These are phyloP conservation scores for Heterohyrax brucei DNA, from an alignment of 2,797 vertebrate genomes.

Conservation along the genomic window DNA sequence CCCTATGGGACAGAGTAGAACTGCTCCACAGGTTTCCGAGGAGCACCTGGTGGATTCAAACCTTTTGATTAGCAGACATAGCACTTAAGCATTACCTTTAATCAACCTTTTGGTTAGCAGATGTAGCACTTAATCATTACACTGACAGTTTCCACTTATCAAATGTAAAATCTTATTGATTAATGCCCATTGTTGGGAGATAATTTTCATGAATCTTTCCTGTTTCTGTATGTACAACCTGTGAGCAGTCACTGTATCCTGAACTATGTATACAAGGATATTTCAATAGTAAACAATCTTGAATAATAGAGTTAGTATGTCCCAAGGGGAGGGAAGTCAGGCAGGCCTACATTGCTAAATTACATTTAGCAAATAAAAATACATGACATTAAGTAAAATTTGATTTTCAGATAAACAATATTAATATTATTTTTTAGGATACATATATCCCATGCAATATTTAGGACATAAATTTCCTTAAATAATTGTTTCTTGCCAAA, in stretches of 20 bases:
- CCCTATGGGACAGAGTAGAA: too few species aligned
- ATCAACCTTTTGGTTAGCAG: too few species aligned
- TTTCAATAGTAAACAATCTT: accelerated
- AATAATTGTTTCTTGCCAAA: neutral
- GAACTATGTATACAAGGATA: neutral
- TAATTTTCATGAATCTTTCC: neutral
- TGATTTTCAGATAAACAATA: neutral
- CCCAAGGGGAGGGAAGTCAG: accelerated
- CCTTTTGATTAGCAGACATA: too few species aligned
- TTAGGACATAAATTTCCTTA: neutral
- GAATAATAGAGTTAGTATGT: accelerated
- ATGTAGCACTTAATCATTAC: too few species aligned
- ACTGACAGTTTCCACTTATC: too few species aligned
- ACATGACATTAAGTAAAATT: too few species aligned
- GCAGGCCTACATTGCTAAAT: too few species aligned
- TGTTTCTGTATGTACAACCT: too few species aligned
- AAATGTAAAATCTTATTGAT: neutral
- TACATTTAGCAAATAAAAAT: neutral
- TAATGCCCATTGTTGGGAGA: neutral
- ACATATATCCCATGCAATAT: neutral
- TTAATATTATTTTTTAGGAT: too few species aligned
- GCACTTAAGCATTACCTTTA: too few species aligned
- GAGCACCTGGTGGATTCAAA: too few species aligned
- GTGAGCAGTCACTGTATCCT: neutral
- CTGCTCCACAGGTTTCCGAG: too few species aligned